phyloP scores from a whole-genome alignment of 2,113 vertebrate species.

The Thamnaconus septentrionalis region DNA sequence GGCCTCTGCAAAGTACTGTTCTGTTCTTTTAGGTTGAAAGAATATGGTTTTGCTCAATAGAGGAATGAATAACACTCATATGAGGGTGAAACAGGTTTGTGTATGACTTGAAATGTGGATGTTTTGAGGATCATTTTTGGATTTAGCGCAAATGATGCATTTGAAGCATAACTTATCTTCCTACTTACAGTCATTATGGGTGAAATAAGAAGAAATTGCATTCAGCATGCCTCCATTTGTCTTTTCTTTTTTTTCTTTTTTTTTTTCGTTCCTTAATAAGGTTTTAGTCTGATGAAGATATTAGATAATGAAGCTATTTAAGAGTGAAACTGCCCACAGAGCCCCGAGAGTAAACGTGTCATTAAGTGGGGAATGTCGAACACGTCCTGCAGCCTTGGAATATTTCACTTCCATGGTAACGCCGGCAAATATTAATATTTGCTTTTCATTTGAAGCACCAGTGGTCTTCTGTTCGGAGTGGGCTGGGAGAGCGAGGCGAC shows the following conservation, averaged over 20 bases:
- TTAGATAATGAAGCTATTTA: slow-evolving; percentile 19
- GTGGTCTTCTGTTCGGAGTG: slow-evolving; percentile 56
- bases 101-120: no score
- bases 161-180: no score
- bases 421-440: slow-evolving; percentile 81
- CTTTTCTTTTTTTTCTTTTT: neutral
- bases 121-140: no score
- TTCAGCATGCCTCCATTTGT: no score
- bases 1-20: no score
- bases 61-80: no score
- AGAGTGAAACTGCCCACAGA: slow-evolving; percentile 10
- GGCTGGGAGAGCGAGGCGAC: slow-evolving; percentile 30
- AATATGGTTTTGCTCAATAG: no score
- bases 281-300: slow-evolving; percentile 3
- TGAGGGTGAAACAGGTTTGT: no score
- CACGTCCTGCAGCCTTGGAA: slow-evolving; percentile 61
- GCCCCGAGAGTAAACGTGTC: slow-evolving; percentile 52
- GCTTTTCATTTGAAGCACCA: slow-evolving; percentile 78
- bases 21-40: no score
- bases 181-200: no score
- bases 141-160: no score
- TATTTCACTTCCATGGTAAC: slow-evolving; percentile 69
- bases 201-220: no score
- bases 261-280: neutral
- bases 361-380: slow-evolving; percentile 70